Evolutionary conservation across 2,888 invertebrate genomes (phyloP).

Genomic region (Argyra leucocephala): DNA sequence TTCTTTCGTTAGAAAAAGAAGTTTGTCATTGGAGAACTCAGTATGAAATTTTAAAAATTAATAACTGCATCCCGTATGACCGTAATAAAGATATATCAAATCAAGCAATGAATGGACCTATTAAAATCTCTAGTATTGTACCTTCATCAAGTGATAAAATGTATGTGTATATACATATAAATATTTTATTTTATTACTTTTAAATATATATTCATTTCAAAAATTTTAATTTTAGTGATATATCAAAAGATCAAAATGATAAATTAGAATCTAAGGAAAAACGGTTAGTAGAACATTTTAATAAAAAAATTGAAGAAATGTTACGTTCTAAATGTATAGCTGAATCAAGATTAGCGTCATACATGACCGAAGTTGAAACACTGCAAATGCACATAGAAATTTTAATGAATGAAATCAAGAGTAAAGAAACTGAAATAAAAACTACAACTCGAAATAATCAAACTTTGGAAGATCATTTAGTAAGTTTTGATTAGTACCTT

Average conservation of each 20-base stretch:
- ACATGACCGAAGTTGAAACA: constrained; percentile 42
- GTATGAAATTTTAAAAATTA: constrained; percentile 57
- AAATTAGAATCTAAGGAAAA: constrained; percentile 33
- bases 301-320: constrained; percentile 40
- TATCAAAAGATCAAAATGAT: constrained; percentile 16
- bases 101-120: constrained; percentile 15
- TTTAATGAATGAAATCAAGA: constrained; percentile 44
- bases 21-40: constrained; percentile 65
- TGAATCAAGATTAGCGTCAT: constrained; percentile 37
- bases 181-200: background rate
- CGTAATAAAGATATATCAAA: constrained; percentile 17
- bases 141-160: constrained; percentile 36
- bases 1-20: constrained; percentile 52
- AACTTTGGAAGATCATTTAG: constrained; percentile 58
- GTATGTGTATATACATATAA: constrained; percentile 13
- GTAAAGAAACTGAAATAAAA: constrained; percentile 48
- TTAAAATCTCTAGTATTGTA: constrained; percentile 30
- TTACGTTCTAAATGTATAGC: constrained; percentile 36
- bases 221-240: constrained; percentile 12
- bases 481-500: constrained; percentile 23
- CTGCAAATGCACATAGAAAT: constrained; percentile 47
- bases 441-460: constrained; percentile 43
- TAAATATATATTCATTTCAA: background rate
- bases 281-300: constrained; percentile 38
- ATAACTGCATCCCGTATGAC: constrained; percentile 25